Evolutionary conservation across 2,113 vertebrate genomes (phyloP).

Genomic region (Petrocephalus microphthalmus): DNA sequence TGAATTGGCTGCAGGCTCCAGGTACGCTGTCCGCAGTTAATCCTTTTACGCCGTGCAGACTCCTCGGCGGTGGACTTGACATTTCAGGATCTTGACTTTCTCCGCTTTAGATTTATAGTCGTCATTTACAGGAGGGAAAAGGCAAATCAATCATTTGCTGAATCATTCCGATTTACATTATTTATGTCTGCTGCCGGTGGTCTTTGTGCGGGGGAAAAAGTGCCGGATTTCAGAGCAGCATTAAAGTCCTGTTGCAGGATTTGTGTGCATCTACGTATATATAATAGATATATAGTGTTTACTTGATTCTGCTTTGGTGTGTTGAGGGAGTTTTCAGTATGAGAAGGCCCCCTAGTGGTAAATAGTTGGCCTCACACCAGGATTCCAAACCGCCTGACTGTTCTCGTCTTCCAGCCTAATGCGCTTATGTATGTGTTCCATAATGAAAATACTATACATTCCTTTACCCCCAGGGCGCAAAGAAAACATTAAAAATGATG

Average conservation of each 20-base stretch:
- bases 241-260: constrained; percentile 9
- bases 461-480: background rate
- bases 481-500: background rate
- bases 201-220: background rate
- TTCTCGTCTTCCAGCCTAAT: background rate
- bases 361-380: background rate
- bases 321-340: constrained; percentile 10
- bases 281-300: background rate
- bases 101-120: background rate
- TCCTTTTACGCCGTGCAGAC: background rate
- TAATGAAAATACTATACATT: background rate
- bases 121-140: constrained; percentile 5
- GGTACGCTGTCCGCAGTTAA: background rate
- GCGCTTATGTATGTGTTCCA: background rate
- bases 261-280: background rate
- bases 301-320: background rate
- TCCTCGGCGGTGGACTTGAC: background rate
- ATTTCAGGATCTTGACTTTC: background rate
- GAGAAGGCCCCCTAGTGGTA: constrained; percentile 21
- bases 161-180: constrained; percentile 11
- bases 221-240: background rate
- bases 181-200: constrained; percentile 1
- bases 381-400: background rate
- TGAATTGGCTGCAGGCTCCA: background rate
- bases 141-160: constrained; percentile 18